Evolutionary conservation across 2,797 vertebrate species (phyloP).

Genomic region (Tadarida brasiliensis): DNA sequence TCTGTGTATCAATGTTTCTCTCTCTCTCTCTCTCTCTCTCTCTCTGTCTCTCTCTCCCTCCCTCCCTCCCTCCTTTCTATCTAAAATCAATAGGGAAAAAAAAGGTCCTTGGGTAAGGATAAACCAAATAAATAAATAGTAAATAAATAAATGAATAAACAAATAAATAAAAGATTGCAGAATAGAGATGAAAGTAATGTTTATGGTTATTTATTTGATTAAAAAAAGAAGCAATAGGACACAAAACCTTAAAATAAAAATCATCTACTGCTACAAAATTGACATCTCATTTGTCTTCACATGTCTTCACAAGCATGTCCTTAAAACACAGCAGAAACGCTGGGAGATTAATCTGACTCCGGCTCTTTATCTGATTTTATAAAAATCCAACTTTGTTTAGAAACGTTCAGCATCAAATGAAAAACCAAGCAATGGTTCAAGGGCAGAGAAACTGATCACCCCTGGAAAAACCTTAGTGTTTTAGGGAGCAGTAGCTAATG

Average conservation of each 20-base stretch:
- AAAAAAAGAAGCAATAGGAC: too few species aligned
- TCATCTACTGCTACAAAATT: not conserved
- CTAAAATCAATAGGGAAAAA: too few species aligned
- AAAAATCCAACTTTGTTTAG: not conserved
- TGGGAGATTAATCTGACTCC: not conserved
- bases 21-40: too few species aligned
- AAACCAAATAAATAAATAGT: too few species aligned
- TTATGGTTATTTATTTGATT: constrained; percentile 15
- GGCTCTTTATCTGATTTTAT: not conserved
- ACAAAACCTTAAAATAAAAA: not conserved
- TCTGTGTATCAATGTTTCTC: too few species aligned
- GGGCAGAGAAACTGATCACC: not conserved
- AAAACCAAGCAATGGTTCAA: not conserved
- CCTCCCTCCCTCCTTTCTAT: too few species aligned
- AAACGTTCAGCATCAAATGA: constrained; percentile 21
- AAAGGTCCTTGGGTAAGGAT: too few species aligned
- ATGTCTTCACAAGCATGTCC: not conserved
- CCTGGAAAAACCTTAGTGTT: not conserved
- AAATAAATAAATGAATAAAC: too few species aligned
- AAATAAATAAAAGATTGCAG: constrained; percentile 51
- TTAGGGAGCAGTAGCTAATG: not conserved
- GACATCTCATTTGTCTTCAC: not conserved
- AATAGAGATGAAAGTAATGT: constrained; percentile 34
- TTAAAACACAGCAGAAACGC: not conserved
- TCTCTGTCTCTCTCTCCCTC: too few species aligned